Evolutionary conservation across 2,797 vertebrate genomes (phyloP), one percentile per base, ranked within the genome.

Genomic region (Amniataba percoides): DNA sequence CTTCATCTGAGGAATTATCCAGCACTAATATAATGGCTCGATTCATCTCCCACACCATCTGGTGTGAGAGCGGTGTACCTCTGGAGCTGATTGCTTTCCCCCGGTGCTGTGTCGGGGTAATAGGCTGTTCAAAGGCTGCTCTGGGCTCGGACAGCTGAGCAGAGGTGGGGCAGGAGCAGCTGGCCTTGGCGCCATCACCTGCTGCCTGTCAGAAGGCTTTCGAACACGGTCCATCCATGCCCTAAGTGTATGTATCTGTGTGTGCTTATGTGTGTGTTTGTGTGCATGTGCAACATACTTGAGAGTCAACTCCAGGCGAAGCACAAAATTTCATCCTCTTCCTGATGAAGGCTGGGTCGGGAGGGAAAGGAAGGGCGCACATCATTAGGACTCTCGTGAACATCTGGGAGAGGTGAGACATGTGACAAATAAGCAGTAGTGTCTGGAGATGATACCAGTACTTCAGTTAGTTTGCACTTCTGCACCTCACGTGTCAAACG

Each of bases 41-140:
- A 95, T 96, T 95, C 93, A 95, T 96, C 95, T 96, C 94, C 93
- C 92, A 81, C 90, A 92, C 94, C 96, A 96, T 95, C 95, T 96
- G 96, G 90, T 89, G 85, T 81, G 89, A 93, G 92, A 89, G 92
- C 72, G 83, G 86, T 84, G 82, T 90, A 93, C 92, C 92, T 93
- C 92, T 94, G 94, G 94, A 92, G 92, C 89, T 94, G 94, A 95
- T 95, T 93, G 92, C 94, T 91, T 93, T 94, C 94, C 93, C 94
- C 93, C 78, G 91, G 91, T 92, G 94, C 90, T 90, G 89, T 94
- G 94, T 94, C 56, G 89, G 91, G 92, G 90, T 95, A 95, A 96
- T 94, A 95, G 94, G 92, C 94, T 96, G 94, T 95, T 95, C 94
- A 95, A 95, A 95, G 91, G 90, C 88, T 92, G 91, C 88, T 91